These are phyloP conservation scores for Ormyrus rosae DNA, from an alignment of 2,888 invertebrate genomes.

Conservation along the genomic window DNA sequence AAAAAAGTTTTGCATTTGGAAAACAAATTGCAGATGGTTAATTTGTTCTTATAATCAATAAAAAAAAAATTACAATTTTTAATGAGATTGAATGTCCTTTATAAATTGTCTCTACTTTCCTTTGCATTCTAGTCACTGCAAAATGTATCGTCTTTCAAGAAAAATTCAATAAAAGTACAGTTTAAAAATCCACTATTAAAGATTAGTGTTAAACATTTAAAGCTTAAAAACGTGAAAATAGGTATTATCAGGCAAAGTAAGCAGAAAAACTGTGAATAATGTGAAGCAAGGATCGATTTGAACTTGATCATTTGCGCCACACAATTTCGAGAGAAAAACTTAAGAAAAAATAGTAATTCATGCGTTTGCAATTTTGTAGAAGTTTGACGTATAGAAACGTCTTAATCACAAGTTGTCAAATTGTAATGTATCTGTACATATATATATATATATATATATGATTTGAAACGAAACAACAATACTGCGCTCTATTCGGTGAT, in stretches of 20 bases:
- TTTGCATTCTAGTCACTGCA: slow-evolving; percentile 59
- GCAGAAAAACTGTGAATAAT: too few relatives aligned
- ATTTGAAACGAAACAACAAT: slow-evolving; percentile 56
- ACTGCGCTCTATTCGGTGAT: slow-evolving; percentile 61
- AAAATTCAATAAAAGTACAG: slow-evolving; percentile 14
- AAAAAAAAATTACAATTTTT: slow-evolving; percentile 15
- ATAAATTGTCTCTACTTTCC: slow-evolving; percentile 50
- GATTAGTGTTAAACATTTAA: slow-evolving; percentile 13
- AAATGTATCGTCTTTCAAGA: slow-evolving; percentile 51
- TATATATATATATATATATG: slow-evolving; percentile 63
- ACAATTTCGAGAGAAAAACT: slow-evolving; percentile 10
- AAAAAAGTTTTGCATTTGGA: too few relatives aligned
- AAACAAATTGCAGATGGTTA: slow-evolving; percentile 5
- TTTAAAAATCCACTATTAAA: slow-evolving; percentile 6
- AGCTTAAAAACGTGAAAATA: too few relatives aligned
- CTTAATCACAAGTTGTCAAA: slow-evolving; percentile 65
- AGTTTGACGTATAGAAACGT: slow-evolving; percentile 59
- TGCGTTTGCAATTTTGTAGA: slow-evolving; percentile 62
- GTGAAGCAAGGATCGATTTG: slow-evolving; percentile 1
- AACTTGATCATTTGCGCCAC: not conserved
- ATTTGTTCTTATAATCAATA: slow-evolving; percentile 20
- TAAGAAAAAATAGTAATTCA: slow-evolving; percentile 59
- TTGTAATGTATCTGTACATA: slow-evolving; percentile 55
- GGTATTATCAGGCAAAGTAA: too few relatives aligned
- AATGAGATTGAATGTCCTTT: slow-evolving; percentile 7